phyloP scores from a whole-genome alignment of 2,113 vertebrate species.

The Pedetes capensis region DNA sequence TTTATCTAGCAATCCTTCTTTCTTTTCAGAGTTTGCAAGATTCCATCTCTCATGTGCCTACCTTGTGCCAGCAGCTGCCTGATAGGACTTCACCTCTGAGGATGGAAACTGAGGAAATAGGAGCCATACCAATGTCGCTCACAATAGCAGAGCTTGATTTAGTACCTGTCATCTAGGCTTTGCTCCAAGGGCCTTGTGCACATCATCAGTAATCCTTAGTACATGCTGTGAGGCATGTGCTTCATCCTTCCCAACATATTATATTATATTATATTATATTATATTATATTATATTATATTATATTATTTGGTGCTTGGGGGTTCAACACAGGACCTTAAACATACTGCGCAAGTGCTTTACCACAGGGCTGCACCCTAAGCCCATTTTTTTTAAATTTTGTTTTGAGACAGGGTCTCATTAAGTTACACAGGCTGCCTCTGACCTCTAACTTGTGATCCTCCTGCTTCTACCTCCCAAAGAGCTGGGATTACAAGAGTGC shows the following conservation, averaged over 20 bases:
- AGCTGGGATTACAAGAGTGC: no score
- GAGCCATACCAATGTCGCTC: background rate
- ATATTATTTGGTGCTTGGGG: no score
- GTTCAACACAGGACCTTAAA: no score
- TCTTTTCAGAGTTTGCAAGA: background rate
- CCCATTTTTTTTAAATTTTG: no score
- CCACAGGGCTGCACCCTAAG: no score
- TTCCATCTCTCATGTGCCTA: background rate
- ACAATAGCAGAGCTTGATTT: background rate
- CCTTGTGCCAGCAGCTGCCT: background rate
- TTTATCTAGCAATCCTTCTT: background rate
- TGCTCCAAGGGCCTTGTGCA: background rate
- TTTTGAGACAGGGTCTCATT: no score
- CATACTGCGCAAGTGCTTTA: no score
- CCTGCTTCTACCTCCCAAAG: no score
- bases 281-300: no score
- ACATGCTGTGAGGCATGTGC: background rate
- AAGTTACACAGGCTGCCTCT: no score
- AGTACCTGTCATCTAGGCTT: background rate
- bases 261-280: no score
- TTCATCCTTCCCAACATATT: background rate
- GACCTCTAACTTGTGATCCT: no score
- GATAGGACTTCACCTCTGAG: background rate
- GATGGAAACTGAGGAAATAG: background rate
- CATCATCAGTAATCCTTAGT: background rate